Evolutionary conservation across 2,797 vertebrate species (phyloP), one percentile per base, ranked within the genome.

Genomic region (Premnoplex brunnescens): DNA sequence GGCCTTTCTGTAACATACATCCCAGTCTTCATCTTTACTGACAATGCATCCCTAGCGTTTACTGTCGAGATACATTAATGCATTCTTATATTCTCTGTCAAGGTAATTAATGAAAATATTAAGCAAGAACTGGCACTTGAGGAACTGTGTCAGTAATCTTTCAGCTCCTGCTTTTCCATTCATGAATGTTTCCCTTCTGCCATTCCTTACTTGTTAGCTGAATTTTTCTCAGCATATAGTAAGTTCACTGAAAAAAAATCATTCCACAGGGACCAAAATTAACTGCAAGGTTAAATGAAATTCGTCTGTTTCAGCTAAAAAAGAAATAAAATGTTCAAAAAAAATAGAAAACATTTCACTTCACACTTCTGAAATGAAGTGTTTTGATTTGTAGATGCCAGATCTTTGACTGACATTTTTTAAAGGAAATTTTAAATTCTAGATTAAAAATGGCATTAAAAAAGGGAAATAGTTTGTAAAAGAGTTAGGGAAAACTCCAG

Each of bases 351-450:
- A 82, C 18, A 48, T 71, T 88, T 83, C 39, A 72, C 36, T 88
- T 81, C 51, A 82, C 60, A 24, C 52, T 89, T 93, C 34, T 79
- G 58, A 86, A 91, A 62, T 58, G 64, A 92, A 92, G 46, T 93
- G 64, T 91, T 93, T 92, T 89, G 77, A 82, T 94, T 89, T 92
- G 74, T 89, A 92, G 88, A 72, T 93, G 86, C 88, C 86, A 89
- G 44, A 85, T 80, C 43, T 91, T 85, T 87, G 77, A 64, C 51
- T 84, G 88, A 80, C 27, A 13, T 85, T 90, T 95, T 92, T 78
- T 36, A 48, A 82, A 68, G 66, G 43, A 81, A 90, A 68, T 86
- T 88, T 30, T 63, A 85, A 83, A 44, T 87, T 92, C 68, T 76
- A 77, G 54, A 59, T 85, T 85, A 56, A 88, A 88, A 95, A 32